Percentiles rank a stretch among this genome's conserved stretches.
These are phyloP conservation scores for Scylla paramamosain DNA, from an alignment of 1,140 invertebrate species.

Conservation along the genomic window DNA sequence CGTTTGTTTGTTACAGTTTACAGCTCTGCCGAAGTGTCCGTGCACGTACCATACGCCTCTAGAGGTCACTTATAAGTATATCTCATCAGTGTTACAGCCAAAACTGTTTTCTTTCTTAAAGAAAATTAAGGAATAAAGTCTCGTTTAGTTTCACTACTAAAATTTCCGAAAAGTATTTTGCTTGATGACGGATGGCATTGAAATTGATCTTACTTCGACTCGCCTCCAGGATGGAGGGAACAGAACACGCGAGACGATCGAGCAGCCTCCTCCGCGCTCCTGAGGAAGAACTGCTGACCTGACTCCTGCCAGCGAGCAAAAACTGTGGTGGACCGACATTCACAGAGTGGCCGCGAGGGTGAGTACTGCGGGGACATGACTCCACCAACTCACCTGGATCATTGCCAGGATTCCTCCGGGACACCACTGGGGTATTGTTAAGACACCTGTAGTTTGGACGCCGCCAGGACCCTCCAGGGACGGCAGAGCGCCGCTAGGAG, in stretches of 20 bases:
- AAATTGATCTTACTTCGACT: not conserved
- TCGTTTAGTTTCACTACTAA: no score
- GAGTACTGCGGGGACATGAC: not conserved
- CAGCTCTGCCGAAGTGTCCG: not conserved
- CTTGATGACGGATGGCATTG: not conserved
- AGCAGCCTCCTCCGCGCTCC: not conserved
- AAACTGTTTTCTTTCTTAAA: not conserved
- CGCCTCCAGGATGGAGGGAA: not conserved
- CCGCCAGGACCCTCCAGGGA: conserved; percentile 6
- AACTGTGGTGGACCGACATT: not conserved
- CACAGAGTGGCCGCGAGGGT: not conserved
- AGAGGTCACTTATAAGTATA: not conserved
- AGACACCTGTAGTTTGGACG: not conserved
- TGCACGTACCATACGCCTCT: not conserved
- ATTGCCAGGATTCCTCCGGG: not conserved
- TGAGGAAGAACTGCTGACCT: not conserved
- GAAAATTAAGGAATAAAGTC: not conserved
- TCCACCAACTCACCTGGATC: not conserved
- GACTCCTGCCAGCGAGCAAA: not conserved
- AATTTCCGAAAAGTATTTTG: not conserved
- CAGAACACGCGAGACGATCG: not conserved
- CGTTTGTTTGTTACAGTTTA: not conserved
- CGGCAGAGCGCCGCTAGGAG: not conserved
- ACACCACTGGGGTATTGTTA: not conserved
- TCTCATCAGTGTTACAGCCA: not conserved